Conservation (phyloP, 2,888 invertebrate genomes). For the Meandrusa payeni region DNA sequence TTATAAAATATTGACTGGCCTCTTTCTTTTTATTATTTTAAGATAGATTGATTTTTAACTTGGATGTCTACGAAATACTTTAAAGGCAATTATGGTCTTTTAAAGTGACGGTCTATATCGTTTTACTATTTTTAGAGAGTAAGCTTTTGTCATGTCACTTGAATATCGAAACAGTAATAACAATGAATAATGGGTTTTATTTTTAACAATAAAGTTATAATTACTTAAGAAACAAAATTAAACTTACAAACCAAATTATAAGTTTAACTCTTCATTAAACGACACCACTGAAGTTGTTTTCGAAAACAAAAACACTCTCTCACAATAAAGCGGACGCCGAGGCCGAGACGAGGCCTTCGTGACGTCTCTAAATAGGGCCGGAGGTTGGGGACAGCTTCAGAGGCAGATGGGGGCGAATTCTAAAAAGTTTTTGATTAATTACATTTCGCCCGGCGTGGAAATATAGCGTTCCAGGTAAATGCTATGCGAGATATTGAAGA, state of each 20-base stretch:
- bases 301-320: slow-evolving; percentile 19
- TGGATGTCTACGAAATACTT: too few species aligned
- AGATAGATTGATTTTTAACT: too few species aligned
- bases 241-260: slow-evolving; percentile 10
- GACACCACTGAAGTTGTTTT: slow-evolving; percentile 16
- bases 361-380: slow-evolving; percentile 11
- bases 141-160: too few species aligned
- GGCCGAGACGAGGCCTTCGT: slow-evolving; percentile 31
- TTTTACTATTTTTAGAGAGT: too few species aligned
- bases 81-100: too few species aligned
- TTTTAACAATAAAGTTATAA: slow-evolving; percentile 18
- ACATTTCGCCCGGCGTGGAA: slow-evolving; percentile 69
- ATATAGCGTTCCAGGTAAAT: slow-evolving; percentile 68
- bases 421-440: slow-evolving; percentile 78
- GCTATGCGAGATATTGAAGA: slow-evolving; percentile 50
- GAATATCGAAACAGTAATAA: too few species aligned
- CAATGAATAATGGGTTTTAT: too few species aligned
- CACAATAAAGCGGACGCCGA: slow-evolving; percentile 7
- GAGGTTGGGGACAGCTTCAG: slow-evolving; percentile 21
- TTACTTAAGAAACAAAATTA: neutral
- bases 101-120: too few species aligned
- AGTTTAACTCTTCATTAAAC: slow-evolving; percentile 21
- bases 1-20: too few species aligned
- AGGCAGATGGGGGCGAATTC: slow-evolving; percentile 38
- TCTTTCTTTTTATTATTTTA: too few species aligned